These are phyloP conservation scores for Muschampia staudingeri DNA, from an alignment of 2,888 invertebrate species.

Conservation along the genomic window DNA sequence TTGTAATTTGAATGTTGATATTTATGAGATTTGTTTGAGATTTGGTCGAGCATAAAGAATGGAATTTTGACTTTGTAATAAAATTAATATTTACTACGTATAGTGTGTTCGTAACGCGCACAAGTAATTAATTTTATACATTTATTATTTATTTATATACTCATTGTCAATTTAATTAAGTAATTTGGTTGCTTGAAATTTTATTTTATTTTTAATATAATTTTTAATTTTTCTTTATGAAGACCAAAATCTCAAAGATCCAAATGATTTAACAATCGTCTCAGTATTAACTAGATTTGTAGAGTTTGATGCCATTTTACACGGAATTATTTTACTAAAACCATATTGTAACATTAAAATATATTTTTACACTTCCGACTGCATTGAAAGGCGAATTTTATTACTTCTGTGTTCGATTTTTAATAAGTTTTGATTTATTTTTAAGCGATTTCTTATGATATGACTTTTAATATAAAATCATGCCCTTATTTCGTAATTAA, in stretches of 20 bases:
- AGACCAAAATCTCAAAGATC: constrained; percentile 56
- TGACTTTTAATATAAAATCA: background rate
- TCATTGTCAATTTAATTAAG: background rate
- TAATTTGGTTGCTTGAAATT: background rate
- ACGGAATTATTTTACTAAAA: constrained; percentile 70
- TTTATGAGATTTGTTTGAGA: constrained; percentile 22
- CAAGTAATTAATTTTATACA: constrained; percentile 18
- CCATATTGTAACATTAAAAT: constrained; percentile 38
- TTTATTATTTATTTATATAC: background rate
- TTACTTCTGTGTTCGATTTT: background rate
- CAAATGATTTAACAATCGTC: constrained; percentile 72
- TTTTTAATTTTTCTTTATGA: constrained; percentile 56
- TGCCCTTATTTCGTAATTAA: background rate
- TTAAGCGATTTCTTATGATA: background rate
- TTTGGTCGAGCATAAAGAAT: constrained; percentile 32
- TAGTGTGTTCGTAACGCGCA: constrained; percentile 41
- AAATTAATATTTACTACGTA: background rate
- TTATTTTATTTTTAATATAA: background rate
- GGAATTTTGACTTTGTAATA: background rate
- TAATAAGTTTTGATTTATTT: background rate
- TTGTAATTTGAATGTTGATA: constrained; percentile 28
- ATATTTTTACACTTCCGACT: constrained; percentile 54
- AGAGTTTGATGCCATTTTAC: constrained; percentile 86
- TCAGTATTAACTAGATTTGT: constrained; percentile 85
- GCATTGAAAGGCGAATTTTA: constrained; percentile 33